Conservation (phyloP, 2,797 vertebrate genomes). For the Hybognathus amarus region DNA sequence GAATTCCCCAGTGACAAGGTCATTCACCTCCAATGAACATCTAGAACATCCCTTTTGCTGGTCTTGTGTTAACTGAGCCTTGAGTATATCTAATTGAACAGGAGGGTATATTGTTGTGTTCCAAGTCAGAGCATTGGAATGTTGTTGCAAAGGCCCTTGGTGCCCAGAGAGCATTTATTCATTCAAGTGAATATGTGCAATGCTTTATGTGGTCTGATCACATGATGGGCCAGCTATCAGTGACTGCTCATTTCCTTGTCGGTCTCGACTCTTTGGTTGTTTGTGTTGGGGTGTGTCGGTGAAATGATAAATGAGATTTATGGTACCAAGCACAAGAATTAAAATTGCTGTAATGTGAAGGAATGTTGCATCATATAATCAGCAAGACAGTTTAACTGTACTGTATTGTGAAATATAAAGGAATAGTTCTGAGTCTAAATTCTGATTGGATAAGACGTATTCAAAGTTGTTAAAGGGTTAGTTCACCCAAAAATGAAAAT, state of each 20-base stretch:
- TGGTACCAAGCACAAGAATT: neutral
- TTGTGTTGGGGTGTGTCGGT: slow-evolving; percentile 41
- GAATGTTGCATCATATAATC: slow-evolving; percentile 26
- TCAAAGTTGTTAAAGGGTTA: neutral
- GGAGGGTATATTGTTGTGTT: slow-evolving; percentile 74
- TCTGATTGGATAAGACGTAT: neutral
- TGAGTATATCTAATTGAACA: slow-evolving; percentile 59
- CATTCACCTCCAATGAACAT: slow-evolving; percentile 76
- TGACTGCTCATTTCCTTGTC: slow-evolving; percentile 28
- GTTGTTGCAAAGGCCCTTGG: slow-evolving; percentile 72
- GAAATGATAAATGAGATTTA: slow-evolving; percentile 24
- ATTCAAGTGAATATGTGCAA: slow-evolving; percentile 57
- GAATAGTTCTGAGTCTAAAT: neutral
- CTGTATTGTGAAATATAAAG: slow-evolving; percentile 15
- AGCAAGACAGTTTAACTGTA: neutral
- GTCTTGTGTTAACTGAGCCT: slow-evolving; percentile 59
- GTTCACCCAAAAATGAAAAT: neutral
- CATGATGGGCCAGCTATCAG: slow-evolving; percentile 36
- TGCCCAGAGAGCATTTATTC: slow-evolving; percentile 64
- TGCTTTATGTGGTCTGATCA: slow-evolving; percentile 54
- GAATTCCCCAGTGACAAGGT: slow-evolving; percentile 69
- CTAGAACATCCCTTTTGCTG: slow-evolving; percentile 68
- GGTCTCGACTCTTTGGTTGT: slow-evolving; percentile 22
- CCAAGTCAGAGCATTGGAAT: slow-evolving; percentile 78
- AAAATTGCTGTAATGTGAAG: slow-evolving; percentile 24